These are phyloP conservation scores for Leptinotarsa haldemani DNA, from an alignment of 2,888 invertebrate genomes.

Conservation along the genomic window DNA sequence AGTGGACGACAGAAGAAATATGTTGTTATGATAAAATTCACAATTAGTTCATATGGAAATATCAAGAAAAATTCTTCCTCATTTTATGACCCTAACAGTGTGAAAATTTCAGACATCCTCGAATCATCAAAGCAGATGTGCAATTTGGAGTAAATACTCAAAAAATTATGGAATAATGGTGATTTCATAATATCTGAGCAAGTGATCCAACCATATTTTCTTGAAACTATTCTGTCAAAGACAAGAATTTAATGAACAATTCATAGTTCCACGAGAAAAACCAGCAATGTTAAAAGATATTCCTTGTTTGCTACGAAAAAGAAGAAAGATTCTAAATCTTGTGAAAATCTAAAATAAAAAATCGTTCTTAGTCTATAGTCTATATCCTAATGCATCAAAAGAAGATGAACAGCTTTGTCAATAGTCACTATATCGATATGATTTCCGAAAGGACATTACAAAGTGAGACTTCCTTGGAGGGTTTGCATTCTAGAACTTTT, in stretches of 20 bases:
- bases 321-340: background rate
- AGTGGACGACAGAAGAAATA: constrained; percentile 17
- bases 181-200: constrained; percentile 12
- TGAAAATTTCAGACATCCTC: constrained; percentile 6
- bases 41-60: constrained; percentile 7
- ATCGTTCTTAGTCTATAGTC: background rate
- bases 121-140: background rate
- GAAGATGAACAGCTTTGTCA: background rate
- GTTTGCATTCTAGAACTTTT: background rate
- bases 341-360: constrained; percentile 4
- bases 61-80: background rate
- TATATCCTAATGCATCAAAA: background rate
- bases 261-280: background rate
- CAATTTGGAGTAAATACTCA: background rate
- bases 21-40: constrained; percentile 3
- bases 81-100: constrained; percentile 2
- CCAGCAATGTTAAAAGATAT: background rate
- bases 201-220: constrained; percentile 10
- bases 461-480: constrained; percentile 7
- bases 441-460: background rate
- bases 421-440: background rate
- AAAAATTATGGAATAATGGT: constrained; percentile 19
- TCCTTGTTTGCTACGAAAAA: background rate
- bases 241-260: constrained; percentile 11
- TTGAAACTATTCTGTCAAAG: constrained; percentile 4